Evolutionary conservation across 2,113 vertebrate species (phyloP), one percentile per base, ranked within the genome.

Genomic region (Chitala chitala): DNA sequence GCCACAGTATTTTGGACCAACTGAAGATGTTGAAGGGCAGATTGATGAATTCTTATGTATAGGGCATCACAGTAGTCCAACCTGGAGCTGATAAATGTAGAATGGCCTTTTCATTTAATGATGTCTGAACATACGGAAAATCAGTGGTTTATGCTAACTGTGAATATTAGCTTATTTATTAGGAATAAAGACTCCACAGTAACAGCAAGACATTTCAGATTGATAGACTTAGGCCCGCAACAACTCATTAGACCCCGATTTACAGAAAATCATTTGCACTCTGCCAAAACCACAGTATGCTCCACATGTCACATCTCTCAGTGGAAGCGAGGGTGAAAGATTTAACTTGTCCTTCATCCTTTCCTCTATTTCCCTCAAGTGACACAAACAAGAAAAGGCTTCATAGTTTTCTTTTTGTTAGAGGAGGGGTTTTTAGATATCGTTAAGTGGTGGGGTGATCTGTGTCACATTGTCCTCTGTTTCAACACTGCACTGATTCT

Each of bases 331-430:
- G 61, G 36, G 56, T 68, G 63, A 80, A 64, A 77, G 72, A 81
- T 77, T 64, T 69, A 55, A 38, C 53, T 72, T 78, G 76, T 79
- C 76, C 58, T 53, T 40, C 59, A 63, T 78, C 55, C 24, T 59
- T 22, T 56, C 26, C 22, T 65, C 44, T 74, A 56, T 73, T 26
- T 75, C 77, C 54, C 55, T 82, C 55, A 42, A 38, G 48, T 26
- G 69, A 55, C 29, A 51, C 74, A 74, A 69, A 80, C 63, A 68
- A 82, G 78, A 53, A 48, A 29, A 36, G 5, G 68, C 79, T 80
- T 80, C 81, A 80, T 80, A 64, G 55, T 54, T 54, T 73, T 58
- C 38, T 56, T 65, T 44, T 56, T 48, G 54, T 74, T 66, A 61
- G 48, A 13, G 36, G 40, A 40, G 56, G 44, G 53, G 73, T 50